Evolutionary conservation across 2,113 vertebrate species (phyloP), one percentile per base, ranked within the genome.

Genomic region (Mustelus asterias): DNA sequence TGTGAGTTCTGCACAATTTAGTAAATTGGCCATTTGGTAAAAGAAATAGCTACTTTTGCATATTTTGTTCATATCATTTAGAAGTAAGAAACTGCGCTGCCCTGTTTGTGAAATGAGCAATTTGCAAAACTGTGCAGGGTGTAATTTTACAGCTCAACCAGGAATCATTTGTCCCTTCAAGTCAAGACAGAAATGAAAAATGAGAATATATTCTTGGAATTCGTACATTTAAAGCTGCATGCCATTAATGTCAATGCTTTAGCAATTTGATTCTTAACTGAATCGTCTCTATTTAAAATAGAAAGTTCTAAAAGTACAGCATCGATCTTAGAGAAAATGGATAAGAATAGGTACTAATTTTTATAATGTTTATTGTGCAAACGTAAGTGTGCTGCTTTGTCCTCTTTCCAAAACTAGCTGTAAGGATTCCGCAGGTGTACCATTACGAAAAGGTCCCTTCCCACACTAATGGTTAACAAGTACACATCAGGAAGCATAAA

Each of bases 1-100:
- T 72, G 3, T 41, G 94, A 48, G 69, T 95, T 95, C 94, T 95
- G 94, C 37, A 54, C 37, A 95, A 26, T 70, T 95, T 72, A 95
- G 69, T 48, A 95, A 72, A 72, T 95, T 72, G 69, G 69, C 69
- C 94, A 72, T 72, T 72, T 95, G 11, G 41, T 72, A 33, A 70
- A 95, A 29, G 63, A 70, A 95, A 95, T 72, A 44, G 44, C 41
- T 95, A 70, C 67, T 72, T 72, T 48, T 72, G 94, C 41, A 72
- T 72, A 54, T 95, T 41, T 72, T 95, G n/a, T 95, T 29, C 13
- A 48, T 95, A 48, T 16, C 20, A 70, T 95, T 95, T 95, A 72
- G 94, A 95, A 95, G 26, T 41, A 72, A 72, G 41, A 72, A 54
- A 33, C 8, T 48, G 37, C 11, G 67, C 69, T 48, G 41, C 67